Base-by-base conservation (phyloP, 1,140 invertebrate genomes). In the Drosophila tsacasi region DNA sequence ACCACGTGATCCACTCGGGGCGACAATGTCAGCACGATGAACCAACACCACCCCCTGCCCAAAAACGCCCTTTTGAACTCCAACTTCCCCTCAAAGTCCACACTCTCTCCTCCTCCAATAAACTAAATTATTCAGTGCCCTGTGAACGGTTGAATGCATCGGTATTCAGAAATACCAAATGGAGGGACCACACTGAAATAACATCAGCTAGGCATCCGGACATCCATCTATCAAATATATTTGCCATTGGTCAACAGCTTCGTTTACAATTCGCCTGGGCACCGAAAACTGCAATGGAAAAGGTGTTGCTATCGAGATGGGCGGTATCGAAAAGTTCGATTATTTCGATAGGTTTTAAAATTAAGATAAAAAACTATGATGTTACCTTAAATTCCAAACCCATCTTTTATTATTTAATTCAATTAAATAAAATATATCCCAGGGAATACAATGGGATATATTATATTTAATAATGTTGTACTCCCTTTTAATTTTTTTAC, bases 1-100 rank as follows among this genome's bases (percentile, higher is more conserved):
- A 82, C 82, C 80, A 86, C 84, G 60, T 74, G 80, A 67, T 59
- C 57, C 52, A 68, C 71, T 65, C 59, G 63, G 59, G 59, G 46
- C 69, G 64, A 84, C 77, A 81, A 68, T 81, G 81, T 73, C 62
- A 71, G 54, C 81, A 79, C 77, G 73, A 67, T 72, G 85, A 79
- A 69, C 79, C 32, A 37, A 40, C n/a, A 30, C 19, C 27, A 15
- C 19, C 46, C 35, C 2, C 8, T 15, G 19, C 32, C 52, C 32
- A 17, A 37, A 37, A 23, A 10, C 4, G 52, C 19, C 52, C 21
- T 17, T 54, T 4, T 39, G 21, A 39, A 55, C 54, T 39, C 15
- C n/a, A 25, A 19, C 30, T 1, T 13, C 12, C 21, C 13, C n/a
- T 17, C 4, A 2, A 10, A 46, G 21, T 32, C 52, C 8, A 15